These are phyloP conservation scores for Acanthochromis polyacanthus DNA, from an alignment of 2,113 vertebrate species.

Conservation along the genomic window DNA sequence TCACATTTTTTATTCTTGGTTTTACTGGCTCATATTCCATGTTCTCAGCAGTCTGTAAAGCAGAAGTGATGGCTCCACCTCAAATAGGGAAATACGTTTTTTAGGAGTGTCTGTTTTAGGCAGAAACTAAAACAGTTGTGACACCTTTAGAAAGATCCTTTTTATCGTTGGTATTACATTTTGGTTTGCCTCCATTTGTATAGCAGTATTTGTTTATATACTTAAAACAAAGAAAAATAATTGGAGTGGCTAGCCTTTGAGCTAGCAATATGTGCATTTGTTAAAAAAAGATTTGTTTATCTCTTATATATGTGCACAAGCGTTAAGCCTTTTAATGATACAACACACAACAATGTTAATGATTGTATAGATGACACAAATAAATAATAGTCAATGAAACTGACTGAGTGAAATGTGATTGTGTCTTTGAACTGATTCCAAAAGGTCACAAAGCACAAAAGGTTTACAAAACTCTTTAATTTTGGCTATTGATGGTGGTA, in stretches of 20 bases:
- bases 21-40: background rate
- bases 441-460: too few species aligned
- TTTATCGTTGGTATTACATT: conserved; percentile 17
- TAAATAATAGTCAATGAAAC: conserved; percentile 65
- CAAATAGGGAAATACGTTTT: background rate
- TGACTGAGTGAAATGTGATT: background rate
- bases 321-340: conserved; percentile 60
- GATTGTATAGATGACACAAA: conserved; percentile 67
- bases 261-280: conserved; percentile 71
- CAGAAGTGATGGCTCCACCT: background rate
- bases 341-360: conserved; percentile 49
- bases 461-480: too few species aligned
- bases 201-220: conserved; percentile 58
- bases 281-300: conserved; percentile 58
- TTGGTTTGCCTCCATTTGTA: conserved; percentile 51
- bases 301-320: conserved; percentile 59
- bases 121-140: conserved; percentile 8
- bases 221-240: conserved; percentile 50
- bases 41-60: background rate
- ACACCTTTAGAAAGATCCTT: background rate
- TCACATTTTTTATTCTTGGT: background rate
- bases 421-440: background rate
- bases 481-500: too few species aligned
- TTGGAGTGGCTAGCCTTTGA: conserved; percentile 56
- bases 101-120: conserved; percentile 3